These are phyloP conservation scores for Caradrina kadenii DNA, from an alignment of 2,888 invertebrate species.

Conservation along the genomic window DNA sequence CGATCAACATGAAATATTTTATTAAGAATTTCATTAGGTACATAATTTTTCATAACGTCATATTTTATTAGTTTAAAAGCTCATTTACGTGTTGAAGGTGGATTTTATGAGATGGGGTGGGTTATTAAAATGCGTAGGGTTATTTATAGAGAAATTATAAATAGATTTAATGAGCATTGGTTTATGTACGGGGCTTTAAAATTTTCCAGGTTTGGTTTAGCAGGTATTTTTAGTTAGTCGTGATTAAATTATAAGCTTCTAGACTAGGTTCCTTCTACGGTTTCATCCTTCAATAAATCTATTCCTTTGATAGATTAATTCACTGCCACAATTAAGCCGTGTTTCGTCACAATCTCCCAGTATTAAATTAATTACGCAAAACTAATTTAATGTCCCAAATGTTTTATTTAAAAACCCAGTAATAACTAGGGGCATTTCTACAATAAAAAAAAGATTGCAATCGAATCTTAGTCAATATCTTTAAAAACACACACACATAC, in stretches of 20 bases:
- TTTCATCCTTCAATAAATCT: neutral
- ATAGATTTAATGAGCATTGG: conserved; percentile 36
- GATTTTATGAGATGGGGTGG: conserved; percentile 51
- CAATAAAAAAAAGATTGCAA: no score
- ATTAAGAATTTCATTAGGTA: conserved; percentile 72
- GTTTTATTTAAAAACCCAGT: no score
- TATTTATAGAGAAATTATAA: conserved; percentile 44
- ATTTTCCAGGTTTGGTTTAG: neutral
- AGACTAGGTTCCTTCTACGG: neutral
- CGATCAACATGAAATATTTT: conserved; percentile 75
- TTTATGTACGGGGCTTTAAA: conserved; percentile 6
- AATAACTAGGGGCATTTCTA: no score
- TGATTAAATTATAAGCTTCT: neutral
- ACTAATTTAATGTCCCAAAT: no score
- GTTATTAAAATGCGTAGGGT: conserved; percentile 38
- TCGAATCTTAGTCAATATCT: no score
- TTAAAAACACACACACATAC: no score
- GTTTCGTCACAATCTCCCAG: no score
- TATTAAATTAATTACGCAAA: no score
- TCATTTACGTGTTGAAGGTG: conserved; percentile 44
- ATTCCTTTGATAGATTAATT: no score
- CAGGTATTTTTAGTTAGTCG: no score
- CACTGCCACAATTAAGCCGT: no score
- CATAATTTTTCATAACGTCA: conserved; percentile 62
- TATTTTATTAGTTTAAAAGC: conserved; percentile 59